Evolutionary conservation across 2,113 vertebrate genomes (phyloP).

Genomic region (Puntigrus tetrazona): DNA sequence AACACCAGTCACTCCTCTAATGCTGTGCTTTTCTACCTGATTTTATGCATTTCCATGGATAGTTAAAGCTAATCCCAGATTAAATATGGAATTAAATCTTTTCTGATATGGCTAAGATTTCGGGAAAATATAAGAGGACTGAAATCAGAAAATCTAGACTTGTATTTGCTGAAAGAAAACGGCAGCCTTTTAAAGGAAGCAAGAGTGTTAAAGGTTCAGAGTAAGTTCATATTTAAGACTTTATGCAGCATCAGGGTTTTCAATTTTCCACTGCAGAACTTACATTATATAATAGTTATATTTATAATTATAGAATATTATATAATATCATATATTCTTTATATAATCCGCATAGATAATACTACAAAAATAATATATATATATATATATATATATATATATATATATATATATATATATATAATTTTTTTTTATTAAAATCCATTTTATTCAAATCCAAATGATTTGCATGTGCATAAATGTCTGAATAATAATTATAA

Average conservation of each 20-base stretch:
- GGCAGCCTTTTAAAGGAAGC: not conserved
- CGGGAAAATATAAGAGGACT: not conserved
- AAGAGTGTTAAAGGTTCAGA: not conserved
- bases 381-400: too few species aligned
- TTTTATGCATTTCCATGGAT: conserved; percentile 63
- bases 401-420: too few species aligned
- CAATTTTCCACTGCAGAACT: not conserved
- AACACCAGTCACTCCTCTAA: not conserved
- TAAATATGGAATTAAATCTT: conserved; percentile 58
- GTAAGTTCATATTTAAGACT: not conserved
- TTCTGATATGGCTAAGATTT: not conserved
- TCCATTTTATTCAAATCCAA: too few species aligned
- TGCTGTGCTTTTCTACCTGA: conserved; percentile 40
- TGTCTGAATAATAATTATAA: too few species aligned
- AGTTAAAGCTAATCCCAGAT: conserved; percentile 70
- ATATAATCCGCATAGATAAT: too few species aligned
- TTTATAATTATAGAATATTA: too few species aligned
- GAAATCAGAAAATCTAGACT: not conserved
- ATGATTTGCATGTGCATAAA: too few species aligned
- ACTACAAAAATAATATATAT: too few species aligned
- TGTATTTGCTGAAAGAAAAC: not conserved
- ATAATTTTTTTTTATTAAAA: too few species aligned
- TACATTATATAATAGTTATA: too few species aligned
- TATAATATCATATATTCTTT: too few species aligned
- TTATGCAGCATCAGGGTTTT: not conserved